A percentile compares a stretch with the other conserved stretches of the same genome.
phyloP scores from a whole-genome alignment of 2,888 invertebrate species.

The Agapostemon virescens region DNA sequence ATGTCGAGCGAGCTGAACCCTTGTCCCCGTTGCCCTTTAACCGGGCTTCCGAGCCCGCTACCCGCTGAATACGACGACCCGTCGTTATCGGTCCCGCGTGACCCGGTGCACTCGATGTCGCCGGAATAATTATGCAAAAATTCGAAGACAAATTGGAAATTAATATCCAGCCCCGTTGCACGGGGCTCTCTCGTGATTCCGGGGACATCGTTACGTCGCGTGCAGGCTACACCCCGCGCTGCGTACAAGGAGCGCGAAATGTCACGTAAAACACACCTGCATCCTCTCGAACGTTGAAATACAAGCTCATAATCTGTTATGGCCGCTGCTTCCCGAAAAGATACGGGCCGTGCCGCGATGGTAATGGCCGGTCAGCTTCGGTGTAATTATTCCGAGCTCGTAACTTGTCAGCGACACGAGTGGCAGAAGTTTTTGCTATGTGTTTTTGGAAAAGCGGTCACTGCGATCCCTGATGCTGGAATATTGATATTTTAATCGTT shows the following conservation, averaged over 20 bases:
- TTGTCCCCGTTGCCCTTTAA: slow-evolving; percentile 55
- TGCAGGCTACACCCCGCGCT: too few relatives aligned
- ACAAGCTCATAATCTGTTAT: not conserved
- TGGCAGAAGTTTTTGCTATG: not conserved
- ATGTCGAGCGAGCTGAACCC: slow-evolving; percentile 52
- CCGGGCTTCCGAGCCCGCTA: slow-evolving; percentile 55
- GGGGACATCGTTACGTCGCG: not conserved
- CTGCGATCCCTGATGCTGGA: not conserved
- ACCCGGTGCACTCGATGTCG: not conserved
- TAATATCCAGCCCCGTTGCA: slow-evolving; percentile 10
- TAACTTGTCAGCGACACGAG: not conserved
- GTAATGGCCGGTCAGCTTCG: not conserved
- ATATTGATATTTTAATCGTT: not conserved
- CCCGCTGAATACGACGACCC: not conserved
- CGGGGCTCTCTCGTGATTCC: not conserved
- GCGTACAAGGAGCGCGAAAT: not conserved
- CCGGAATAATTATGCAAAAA: slow-evolving; percentile 19
- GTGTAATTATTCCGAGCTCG: not conserved
- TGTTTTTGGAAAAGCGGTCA: not conserved
- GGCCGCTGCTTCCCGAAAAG: not conserved
- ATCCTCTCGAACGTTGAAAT: not conserved
- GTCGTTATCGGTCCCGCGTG: slow-evolving; percentile 48
- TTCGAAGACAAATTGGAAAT: slow-evolving; percentile 12
- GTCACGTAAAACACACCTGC: not conserved
- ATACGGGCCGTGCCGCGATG: not conserved